Conservation (phyloP, 2,113 vertebrate species). For the Cariama cristata region DNA sequence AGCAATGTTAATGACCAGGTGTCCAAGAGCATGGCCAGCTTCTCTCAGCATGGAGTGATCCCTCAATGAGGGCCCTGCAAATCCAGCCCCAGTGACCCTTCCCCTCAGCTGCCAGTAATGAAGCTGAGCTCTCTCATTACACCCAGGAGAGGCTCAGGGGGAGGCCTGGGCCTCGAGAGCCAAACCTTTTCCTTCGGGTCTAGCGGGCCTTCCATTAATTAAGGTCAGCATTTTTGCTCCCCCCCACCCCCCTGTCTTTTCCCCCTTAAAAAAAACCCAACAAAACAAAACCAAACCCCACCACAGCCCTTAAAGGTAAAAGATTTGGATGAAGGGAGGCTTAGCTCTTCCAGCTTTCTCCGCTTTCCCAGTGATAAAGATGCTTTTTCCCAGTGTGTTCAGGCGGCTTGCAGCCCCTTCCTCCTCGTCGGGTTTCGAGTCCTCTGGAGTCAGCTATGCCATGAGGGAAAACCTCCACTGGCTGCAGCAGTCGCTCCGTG, state of each 20-base stretch:
- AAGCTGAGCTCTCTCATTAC: constrained; percentile 86
- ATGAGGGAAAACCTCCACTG: not conserved
- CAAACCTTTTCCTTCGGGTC: constrained; percentile 79
- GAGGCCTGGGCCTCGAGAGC: constrained; percentile 80
- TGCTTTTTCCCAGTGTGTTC: not conserved
- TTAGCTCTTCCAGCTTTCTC: constrained; percentile 22
- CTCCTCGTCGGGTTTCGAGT: not conserved
- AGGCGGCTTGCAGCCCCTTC: not conserved
- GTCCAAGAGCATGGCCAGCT: constrained; percentile 95
- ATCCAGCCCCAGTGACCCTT: constrained; percentile 92
- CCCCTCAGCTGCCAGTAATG: constrained; percentile 88
- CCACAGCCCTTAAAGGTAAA: constrained; percentile 55
- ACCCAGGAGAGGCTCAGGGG: constrained; percentile 83
- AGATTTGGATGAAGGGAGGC: constrained; percentile 37
- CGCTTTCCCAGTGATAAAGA: not conserved
- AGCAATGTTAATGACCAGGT: constrained; percentile 99
- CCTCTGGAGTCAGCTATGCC: not conserved
- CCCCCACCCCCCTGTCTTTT: not conserved
- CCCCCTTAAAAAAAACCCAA: not conserved
- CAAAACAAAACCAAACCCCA: not conserved
- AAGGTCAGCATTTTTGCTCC: constrained; percentile 78
- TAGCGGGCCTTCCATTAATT: constrained; percentile 84
- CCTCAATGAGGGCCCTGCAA: constrained; percentile 91
- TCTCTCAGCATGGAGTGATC: constrained; percentile 90
- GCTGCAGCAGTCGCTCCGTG: not conserved